Evolutionary conservation across 1,140 invertebrate genomes (phyloP), one percentile per base, ranked within the genome.

Genomic region (Drosophila bifasciata): DNA sequence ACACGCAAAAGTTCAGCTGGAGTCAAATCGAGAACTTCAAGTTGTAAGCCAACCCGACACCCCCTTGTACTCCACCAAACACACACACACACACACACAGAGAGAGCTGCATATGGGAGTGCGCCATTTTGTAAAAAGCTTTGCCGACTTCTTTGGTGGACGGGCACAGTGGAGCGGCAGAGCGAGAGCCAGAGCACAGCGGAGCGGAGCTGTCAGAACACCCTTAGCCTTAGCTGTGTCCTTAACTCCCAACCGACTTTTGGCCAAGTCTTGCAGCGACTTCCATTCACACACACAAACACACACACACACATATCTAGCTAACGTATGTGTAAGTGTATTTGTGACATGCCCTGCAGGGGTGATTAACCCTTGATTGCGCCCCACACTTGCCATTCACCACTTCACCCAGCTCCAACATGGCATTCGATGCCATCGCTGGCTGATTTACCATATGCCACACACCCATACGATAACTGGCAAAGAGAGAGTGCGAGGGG

Each of bases 1-100:
- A 81, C 81, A 85, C 81, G 81, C 81, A 77, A 85, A 86, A 88
- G 83, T 86, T 86, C 81, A 86, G 83, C 70, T 78, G 64, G 60
- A 86, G 83, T 88, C 77, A 81, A 81, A 86, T 86, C 83, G 81
- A 88, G 83, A 80, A 88, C 78, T 80, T 76, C 61, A 84, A 84
- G 79, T 85, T 76, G 80, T 64, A 79, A 69, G 49, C 66, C 19
- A 2, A 4, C 19, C 19, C 19, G 3, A 36, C 45, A 59, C 57
- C 28, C 8, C 28, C 8, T 9, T 3, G 8, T 8, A 32, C 11
- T 11, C 32, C 23, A 25, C 3, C 62, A 9, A 17, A 70, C 39
- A 58, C 63, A 53, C 19, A n/a, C 19, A 15, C 17, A 46, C 56
- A 59, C 56, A 32, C 19, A 23, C 23, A 44, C 19, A 60, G n/a